A percentile compares a stretch with the other conserved stretches of the same genome.
Conservation (phyloP, 1,140 invertebrate species). For the Antheraea pernyi region DNA sequence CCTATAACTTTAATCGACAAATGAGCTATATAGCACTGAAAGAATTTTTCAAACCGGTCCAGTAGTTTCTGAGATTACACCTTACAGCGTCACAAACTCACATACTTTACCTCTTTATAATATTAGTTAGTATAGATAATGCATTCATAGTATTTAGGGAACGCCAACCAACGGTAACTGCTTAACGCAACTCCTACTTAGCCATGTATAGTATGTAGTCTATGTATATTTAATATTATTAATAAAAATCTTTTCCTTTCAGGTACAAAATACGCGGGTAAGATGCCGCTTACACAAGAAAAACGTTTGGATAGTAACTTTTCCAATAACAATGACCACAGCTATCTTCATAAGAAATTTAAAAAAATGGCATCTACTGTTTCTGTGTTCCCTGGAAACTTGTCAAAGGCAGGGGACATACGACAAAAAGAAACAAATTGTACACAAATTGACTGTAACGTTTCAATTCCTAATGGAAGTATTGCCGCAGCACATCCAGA, state of each 20-base stretch:
- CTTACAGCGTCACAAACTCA: too few relatives aligned
- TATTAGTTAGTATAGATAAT: too few relatives aligned
- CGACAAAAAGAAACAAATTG: conserved; percentile 56
- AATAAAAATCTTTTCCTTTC: conserved; percentile 38
- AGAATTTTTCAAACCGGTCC: too few relatives aligned
- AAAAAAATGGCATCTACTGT: conserved; percentile 89
- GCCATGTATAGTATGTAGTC: too few relatives aligned
- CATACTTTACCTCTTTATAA: too few relatives aligned
- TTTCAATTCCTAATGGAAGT: conserved; percentile 68
- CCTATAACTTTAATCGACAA: too few relatives aligned
- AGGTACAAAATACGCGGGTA: conserved; percentile 67
- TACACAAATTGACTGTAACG: conserved; percentile 47
- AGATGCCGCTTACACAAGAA: conserved; percentile 74
- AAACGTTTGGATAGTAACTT: conserved; percentile 70
- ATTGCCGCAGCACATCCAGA: conserved; percentile 70
- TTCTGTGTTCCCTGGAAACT: conserved; percentile 60
- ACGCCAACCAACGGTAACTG: too few relatives aligned
- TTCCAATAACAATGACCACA: conserved; percentile 84
- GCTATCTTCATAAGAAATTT: conserved; percentile 95
- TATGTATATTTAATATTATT: too few relatives aligned
- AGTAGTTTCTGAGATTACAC: too few relatives aligned
- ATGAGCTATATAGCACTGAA: too few relatives aligned
- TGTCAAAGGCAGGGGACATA: conserved; percentile 56
- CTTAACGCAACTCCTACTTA: too few relatives aligned
- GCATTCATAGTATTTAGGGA: too few relatives aligned